These are phyloP conservation scores for Pangasius sanitwongsei DNA, from an alignment of 2,797 vertebrate species.

Conservation along the genomic window DNA sequence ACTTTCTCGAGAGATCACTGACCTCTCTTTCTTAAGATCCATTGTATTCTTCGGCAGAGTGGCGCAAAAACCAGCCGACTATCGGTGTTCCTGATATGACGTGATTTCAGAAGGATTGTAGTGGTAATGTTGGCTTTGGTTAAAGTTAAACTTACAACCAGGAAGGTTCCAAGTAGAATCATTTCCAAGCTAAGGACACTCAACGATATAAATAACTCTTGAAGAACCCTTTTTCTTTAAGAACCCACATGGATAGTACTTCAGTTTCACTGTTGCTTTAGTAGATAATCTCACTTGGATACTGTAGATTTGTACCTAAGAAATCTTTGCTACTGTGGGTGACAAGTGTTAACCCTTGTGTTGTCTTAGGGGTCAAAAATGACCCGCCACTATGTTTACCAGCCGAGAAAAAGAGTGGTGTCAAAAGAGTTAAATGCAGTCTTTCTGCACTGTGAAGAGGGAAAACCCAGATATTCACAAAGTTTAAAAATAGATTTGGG, in stretches of 20 bases:
- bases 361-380: too few relatives aligned
- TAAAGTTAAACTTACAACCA: neutral
- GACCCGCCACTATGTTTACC: too few relatives aligned
- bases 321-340: neutral
- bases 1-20: neutral
- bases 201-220: neutral
- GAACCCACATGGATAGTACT: neutral
- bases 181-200: neutral
- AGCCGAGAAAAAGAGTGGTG: too few relatives aligned
- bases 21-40: neutral
- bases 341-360: neutral
- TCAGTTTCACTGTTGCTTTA: too few relatives aligned
- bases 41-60: neutral
- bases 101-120: neutral
- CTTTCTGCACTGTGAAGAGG: too few relatives aligned
- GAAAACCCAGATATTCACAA: too few relatives aligned
- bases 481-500: too few relatives aligned
- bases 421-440: too few relatives aligned
- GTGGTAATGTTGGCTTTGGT: too few relatives aligned
- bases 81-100: neutral
- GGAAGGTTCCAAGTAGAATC: neutral
- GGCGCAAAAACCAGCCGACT: neutral
- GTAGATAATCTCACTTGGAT: neutral
- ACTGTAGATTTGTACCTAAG: neutral
- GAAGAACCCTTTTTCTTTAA: neutral